phyloP scores from a whole-genome alignment of 2,113 vertebrate species.

The Cyprinodon brontotheroides region DNA sequence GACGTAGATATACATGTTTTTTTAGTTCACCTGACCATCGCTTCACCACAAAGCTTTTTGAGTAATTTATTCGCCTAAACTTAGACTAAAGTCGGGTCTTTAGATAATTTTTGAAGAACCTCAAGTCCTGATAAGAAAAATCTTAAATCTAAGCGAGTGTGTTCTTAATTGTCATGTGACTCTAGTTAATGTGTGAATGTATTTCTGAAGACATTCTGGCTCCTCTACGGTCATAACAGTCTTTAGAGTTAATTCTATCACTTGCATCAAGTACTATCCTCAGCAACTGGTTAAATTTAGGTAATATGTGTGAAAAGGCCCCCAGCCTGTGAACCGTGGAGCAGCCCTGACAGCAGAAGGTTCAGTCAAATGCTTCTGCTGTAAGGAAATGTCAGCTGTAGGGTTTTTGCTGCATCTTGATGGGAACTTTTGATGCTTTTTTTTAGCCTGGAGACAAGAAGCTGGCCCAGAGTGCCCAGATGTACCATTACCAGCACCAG shows the following conservation, averaged over 20 bases:
- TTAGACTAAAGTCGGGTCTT: no score
- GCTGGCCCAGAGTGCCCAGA: conserved; percentile 91
- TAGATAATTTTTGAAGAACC: no score
- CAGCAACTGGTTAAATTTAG: not conserved
- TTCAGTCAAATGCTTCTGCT: not conserved
- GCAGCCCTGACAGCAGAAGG: not conserved
- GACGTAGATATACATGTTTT: no score
- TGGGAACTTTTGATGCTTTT: not conserved
- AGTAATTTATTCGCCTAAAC: no score
- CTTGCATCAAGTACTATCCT: not conserved
- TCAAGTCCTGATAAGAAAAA: no score
- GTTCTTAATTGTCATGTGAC: no score
- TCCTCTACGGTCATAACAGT: no score
- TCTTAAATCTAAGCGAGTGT: no score
- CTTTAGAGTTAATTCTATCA: not conserved
- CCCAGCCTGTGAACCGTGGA: not conserved
- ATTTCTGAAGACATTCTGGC: no score
- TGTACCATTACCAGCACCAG: conserved; percentile 97
- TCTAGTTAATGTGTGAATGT: no score
- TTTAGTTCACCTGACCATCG: no score
- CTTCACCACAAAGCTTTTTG: no score
- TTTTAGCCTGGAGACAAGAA: conserved; percentile 89
- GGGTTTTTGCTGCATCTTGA: not conserved
- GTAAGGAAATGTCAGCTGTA: not conserved
- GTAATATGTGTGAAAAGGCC: not conserved